Conservation (phyloP, 2,113 vertebrate genomes). For the Spermophilus dauricus region DNA sequence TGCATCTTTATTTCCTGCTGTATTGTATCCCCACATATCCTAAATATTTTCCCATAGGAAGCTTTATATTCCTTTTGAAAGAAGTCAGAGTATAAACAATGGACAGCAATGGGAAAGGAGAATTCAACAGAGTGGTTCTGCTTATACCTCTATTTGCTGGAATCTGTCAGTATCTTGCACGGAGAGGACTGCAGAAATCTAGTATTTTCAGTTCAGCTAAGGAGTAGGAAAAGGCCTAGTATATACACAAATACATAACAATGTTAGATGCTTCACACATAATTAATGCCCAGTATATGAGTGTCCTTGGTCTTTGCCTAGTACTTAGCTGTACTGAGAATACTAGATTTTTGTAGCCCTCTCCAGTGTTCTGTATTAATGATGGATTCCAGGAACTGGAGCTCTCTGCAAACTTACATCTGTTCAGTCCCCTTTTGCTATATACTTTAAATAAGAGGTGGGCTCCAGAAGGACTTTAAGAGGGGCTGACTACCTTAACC, state of each 20-base stretch:
- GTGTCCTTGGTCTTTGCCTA: background rate
- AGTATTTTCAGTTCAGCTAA: background rate
- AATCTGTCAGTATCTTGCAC: background rate
- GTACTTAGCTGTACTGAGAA: background rate
- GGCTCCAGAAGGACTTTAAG: background rate
- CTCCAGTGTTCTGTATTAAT: background rate
- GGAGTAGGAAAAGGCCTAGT: background rate
- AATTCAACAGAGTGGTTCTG: background rate
- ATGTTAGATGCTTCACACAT: background rate
- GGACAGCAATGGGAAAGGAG: background rate
- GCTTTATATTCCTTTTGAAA: conserved; percentile 1
- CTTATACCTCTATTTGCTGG: background rate
- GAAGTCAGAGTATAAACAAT: background rate
- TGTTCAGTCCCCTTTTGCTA: background rate
- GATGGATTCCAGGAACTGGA: background rate
- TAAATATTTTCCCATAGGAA: background rate
- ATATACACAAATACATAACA: background rate
- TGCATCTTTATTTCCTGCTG: background rate
- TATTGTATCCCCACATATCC: background rate
- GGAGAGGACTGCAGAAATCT: background rate
- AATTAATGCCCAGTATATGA: background rate
- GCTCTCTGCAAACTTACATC: background rate
- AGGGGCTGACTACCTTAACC: background rate
- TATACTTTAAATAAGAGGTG: background rate
- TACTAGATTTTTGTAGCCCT: background rate